Conservation (phyloP, 2,888 invertebrate genomes). For the Acleris laterana region DNA sequence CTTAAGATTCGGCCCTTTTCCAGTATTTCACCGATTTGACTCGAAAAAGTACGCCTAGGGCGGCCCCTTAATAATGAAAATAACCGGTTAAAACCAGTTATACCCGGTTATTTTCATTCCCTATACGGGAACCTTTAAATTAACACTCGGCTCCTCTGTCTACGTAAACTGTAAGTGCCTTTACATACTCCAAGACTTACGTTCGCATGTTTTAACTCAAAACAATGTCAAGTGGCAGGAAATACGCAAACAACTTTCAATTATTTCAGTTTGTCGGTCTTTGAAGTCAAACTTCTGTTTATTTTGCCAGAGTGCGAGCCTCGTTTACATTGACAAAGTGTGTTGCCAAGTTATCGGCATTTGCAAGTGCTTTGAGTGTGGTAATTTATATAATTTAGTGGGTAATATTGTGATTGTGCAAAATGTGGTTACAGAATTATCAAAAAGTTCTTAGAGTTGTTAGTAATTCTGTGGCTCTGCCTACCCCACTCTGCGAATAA, state of each 20-base stretch:
- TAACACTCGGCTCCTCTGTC: conserved; percentile 2
- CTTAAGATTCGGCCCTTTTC: no score
- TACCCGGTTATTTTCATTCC: no score
- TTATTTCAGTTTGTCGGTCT: conserved; percentile 16
- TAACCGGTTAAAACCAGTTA: no score
- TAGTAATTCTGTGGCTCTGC: no score
- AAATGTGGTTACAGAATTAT: no score
- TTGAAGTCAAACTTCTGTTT: conserved; percentile 24
- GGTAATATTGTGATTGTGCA: no score
- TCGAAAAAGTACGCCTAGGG: no score
- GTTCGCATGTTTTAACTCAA: conserved; percentile 18
- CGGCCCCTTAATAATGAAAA: no score
- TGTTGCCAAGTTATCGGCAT: background rate
- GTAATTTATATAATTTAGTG: no score
- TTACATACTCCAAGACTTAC: background rate
- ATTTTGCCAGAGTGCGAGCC: conserved; percentile 13
- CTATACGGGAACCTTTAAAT: conserved; percentile 4
- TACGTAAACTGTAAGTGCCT: background rate
- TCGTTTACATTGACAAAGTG: conserved; percentile 7
- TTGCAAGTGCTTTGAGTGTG: background rate
- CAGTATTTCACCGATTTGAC: no score
- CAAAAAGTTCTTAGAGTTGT: no score
- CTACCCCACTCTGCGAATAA: no score
- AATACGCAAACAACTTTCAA: conserved; percentile 17
- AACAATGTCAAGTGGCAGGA: conserved; percentile 15